phyloP scores from a whole-genome alignment of 2,888 invertebrate species.

The Nymphalis urticae region DNA sequence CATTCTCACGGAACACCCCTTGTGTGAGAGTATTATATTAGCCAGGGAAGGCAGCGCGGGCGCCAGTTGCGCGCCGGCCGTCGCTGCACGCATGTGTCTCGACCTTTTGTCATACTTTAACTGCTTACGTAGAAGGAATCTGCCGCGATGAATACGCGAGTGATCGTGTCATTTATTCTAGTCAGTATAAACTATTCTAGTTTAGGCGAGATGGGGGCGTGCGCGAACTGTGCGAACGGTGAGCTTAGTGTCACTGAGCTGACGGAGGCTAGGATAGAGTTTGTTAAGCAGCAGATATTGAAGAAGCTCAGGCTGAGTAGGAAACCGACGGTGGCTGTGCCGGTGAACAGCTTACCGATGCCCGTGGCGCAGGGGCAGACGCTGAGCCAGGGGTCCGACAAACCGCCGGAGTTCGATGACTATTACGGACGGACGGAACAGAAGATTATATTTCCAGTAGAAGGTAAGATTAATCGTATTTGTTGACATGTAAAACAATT shows the following conservation, averaged over 20 bases:
- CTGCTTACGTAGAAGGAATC: slow-evolving; percentile 62
- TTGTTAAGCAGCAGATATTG: slow-evolving; percentile 91
- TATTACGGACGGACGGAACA: slow-evolving; percentile 92
- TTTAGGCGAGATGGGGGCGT: slow-evolving; percentile 62
- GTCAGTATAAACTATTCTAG: slow-evolving; percentile 58
- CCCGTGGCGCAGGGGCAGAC: slow-evolving; percentile 89
- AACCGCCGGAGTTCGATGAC: slow-evolving; percentile 85
- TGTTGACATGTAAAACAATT: background rate
- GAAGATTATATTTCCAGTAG: slow-evolving; percentile 90
- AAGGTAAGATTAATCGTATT: slow-evolving; percentile 81
- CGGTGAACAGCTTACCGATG: slow-evolving; percentile 85
- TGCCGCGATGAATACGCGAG: slow-evolving; percentile 53
- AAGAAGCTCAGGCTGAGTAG: slow-evolving; percentile 89
- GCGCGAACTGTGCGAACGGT: slow-evolving; percentile 68
- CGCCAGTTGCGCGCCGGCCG: slow-evolving; percentile 56
- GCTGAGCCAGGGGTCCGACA: slow-evolving; percentile 78
- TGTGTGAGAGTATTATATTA: slow-evolving; percentile 33
- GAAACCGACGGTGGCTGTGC: slow-evolving; percentile 85
- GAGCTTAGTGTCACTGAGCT: slow-evolving; percentile 80
- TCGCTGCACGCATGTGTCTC: slow-evolving; percentile 66
- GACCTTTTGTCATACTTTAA: slow-evolving; percentile 65
- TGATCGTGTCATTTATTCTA: slow-evolving; percentile 58
- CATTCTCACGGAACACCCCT: slow-evolving; percentile 32
- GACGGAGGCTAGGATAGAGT: slow-evolving; percentile 87
- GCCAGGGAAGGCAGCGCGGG: slow-evolving; percentile 31